Base-by-base conservation (phyloP, 1,140 invertebrate species). In the Procambarus clarkii region DNA sequence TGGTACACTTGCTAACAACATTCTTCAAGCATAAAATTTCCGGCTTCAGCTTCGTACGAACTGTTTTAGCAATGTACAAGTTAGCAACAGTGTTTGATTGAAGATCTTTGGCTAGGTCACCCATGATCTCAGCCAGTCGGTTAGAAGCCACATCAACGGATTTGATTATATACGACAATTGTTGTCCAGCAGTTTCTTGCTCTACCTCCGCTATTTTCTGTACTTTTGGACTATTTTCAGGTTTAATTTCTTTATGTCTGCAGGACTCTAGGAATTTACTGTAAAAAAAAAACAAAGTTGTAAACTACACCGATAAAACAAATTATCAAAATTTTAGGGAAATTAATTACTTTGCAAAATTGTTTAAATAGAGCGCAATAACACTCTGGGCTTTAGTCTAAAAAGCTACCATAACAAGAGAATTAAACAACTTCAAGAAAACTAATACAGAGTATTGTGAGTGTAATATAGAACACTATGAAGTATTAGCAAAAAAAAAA, bases 11-110 rank as follows among this genome's bases (percentile, higher is more conserved):
- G 5, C 64, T 64, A 9, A 91, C 76, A 18, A 91, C 82, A 7
- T 79, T 64, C n/a, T 64, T 64, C 44, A 91, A 82, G 46, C 89
- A 91, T 24, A 79, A 34, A 60, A 91, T 85, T 76, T 91, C 89
- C 24, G 82, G 76, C 48, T 79, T 83, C 44, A 91, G 60, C 54
- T 86, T 91, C 24, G 89, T 85, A 34, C 89, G 76, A 21, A 91
- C 60, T 18, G 89, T 86, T 77, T 69, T 78, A 13, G 64, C 45
- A 3, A 91, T 15, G 46, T 45, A 79, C 21, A 91, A 76, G 48
- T 85, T 80, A 58, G 89, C 77, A 18, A 85, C 76, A n/a, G 69
- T 79, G 71, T 46, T 91, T 71, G 74, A 84, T 69, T 91, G 89
- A 78, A 91, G 89, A 48, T 91, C 89, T 11, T 79, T 69, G 3